Evolutionary conservation across 1,140 invertebrate species (phyloP).

Genomic region (Drosophila simulans): DNA sequence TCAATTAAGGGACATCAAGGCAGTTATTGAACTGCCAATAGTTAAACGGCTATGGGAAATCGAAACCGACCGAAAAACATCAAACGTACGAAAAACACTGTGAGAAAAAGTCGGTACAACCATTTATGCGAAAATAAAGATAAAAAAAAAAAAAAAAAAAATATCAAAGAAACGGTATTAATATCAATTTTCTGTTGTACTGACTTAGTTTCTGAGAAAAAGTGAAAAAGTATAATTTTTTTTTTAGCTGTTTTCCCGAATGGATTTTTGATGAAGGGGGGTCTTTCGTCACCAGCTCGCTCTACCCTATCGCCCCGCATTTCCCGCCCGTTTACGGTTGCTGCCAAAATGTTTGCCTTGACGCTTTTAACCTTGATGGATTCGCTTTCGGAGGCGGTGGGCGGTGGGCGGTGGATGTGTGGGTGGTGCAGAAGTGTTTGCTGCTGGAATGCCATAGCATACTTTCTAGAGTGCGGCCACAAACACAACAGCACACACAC

Average conservation of each 20-base stretch:
- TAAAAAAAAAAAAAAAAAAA: too few relatives aligned
- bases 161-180: too few relatives aligned
- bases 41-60: slow-evolving; percentile 28
- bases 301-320: not conserved
- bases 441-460: slow-evolving; percentile 60
- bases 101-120: not conserved
- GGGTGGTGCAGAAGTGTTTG: slow-evolving; percentile 10
- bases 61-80: slow-evolving; percentile 21
- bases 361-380: slow-evolving; percentile 72
- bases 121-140: too few relatives aligned
- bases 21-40: slow-evolving; percentile 36
- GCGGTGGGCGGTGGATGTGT: not conserved
- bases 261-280: too few relatives aligned
- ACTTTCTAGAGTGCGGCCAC: slow-evolving; percentile 57
- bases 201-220: too few relatives aligned
- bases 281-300: too few relatives aligned
- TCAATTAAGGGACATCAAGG: slow-evolving; percentile 52
- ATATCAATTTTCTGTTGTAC: too few relatives aligned
- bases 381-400: slow-evolving; percentile 34
- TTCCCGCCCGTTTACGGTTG: slow-evolving; percentile 4
- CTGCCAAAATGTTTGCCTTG: slow-evolving; percentile 72
- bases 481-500: slow-evolving; percentile 8
- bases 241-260: too few relatives aligned
- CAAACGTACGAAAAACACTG: not conserved
- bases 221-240: too few relatives aligned